Evolutionary conservation across 2,797 vertebrate genomes (phyloP).

Genomic region (Streptopelia turtur): DNA sequence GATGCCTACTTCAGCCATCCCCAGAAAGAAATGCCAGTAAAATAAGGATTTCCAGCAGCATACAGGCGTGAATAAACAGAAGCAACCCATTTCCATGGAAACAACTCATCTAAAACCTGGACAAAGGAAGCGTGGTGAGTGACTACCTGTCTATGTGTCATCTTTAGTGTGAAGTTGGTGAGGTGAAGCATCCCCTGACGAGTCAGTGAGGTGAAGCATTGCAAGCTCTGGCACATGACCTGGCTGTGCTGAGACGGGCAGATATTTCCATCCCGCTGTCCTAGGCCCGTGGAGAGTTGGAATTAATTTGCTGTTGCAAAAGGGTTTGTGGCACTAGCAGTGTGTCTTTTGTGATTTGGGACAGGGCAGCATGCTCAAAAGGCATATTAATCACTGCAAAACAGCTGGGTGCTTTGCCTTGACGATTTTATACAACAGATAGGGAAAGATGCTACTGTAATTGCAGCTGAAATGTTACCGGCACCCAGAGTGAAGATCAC

Average conservation of each 20-base stretch:
- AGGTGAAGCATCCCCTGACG: not conserved
- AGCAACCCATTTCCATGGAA: conserved; percentile 40
- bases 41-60: not conserved
- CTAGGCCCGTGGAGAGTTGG: not conserved
- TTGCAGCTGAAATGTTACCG: not conserved
- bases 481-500: not conserved
- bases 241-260: accelerated
- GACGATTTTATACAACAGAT: not conserved
- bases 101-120: not conserved
- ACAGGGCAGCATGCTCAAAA: not conserved
- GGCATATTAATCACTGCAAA: not conserved
- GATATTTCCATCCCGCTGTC: not conserved
- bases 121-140: not conserved
- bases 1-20: not conserved
- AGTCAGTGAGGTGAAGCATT: not conserved
- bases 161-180: not conserved
- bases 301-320: not conserved
- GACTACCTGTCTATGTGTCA: not conserved
- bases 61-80: conserved; percentile 8
- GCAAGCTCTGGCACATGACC: accelerated
- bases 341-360: not conserved
- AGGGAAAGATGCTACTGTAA: not conserved
- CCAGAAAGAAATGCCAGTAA: not conserved
- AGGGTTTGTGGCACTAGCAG: not conserved
- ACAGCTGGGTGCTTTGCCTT: not conserved